These are phyloP conservation scores for Pachyseris speciosa DNA, from an alignment of 64 coral and sea anemone species.

Conservation along the genomic window DNA sequence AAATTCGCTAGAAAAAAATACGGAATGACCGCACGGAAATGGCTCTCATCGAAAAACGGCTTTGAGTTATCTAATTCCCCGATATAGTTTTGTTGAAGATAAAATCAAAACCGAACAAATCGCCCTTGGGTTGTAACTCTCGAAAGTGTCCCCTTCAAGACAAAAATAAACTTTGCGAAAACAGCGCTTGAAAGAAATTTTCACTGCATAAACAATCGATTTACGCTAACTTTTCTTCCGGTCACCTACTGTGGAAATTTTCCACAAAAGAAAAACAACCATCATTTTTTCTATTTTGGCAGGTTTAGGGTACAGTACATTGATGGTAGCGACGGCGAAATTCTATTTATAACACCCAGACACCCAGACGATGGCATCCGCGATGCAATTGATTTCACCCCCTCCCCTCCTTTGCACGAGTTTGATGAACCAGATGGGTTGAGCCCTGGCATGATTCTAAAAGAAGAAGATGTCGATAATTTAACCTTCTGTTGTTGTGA, in stretches of 20 bases:
- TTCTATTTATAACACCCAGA: slow-evolving; percentile 60
- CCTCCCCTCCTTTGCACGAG: neutral
- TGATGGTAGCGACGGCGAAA: slow-evolving; percentile 42
- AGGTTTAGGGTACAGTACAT: slow-evolving; percentile 80
- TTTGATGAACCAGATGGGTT: neutral
- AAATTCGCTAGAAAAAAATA: no score
- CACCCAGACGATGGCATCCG: slow-evolving; percentile 9
- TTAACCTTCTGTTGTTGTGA: slow-evolving; percentile 78
- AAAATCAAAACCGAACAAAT: no score
- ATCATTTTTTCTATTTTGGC: neutral
- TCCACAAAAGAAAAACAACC: neutral
- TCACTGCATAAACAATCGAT: no score
- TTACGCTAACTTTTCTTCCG: neutral
- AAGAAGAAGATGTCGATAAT: slow-evolving; percentile 39
- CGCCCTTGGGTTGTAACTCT: no score
- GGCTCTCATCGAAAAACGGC: no score
- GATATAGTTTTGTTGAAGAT: no score
- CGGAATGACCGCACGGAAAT: no score
- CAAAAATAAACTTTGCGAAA: no score
- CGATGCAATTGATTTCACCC: neutral
- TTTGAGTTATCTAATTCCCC: no score
- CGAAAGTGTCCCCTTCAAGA: no score
- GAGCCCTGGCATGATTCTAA: slow-evolving; percentile 2
- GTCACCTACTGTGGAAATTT: neutral
- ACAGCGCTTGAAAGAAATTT: no score